A percentile compares a stretch with the other conserved stretches of the same genome.
These are phyloP conservation scores for Trypoxylus dichotomus DNA, from an alignment of 1,140 invertebrate species.

Conservation along the genomic window DNA sequence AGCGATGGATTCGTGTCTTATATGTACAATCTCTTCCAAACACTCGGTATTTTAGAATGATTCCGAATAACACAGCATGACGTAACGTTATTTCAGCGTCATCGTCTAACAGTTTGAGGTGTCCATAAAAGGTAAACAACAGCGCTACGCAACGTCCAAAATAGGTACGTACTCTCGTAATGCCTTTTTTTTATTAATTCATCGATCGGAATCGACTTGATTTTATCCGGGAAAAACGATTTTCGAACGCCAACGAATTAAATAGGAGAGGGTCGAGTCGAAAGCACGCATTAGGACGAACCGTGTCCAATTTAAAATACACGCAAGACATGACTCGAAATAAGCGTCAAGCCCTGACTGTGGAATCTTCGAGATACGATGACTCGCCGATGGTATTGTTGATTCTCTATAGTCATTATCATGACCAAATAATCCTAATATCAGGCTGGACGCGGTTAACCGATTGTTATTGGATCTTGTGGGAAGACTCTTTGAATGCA, in stretches of 20 bases:
- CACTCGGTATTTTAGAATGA: no score
- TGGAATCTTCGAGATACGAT: not conserved
- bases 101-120: not conserved
- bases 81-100: not conserved
- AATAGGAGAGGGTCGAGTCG: not conserved
- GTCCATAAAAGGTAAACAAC: not conserved
- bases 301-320: slow-evolving; percentile 2
- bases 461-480: not conserved
- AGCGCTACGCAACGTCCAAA: not conserved
- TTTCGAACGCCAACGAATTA: not conserved
- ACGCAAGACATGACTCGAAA: not conserved
- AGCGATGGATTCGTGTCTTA: no score
- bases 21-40: no score
- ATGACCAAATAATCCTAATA: not conserved
- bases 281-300: not conserved
- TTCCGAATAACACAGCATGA: not conserved
- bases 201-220: not conserved
- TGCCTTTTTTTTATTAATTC: not conserved
- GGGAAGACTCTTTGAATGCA: not conserved
- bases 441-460: not conserved
- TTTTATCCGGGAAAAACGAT: not conserved
- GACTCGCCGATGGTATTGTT: not conserved
- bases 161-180: not conserved
- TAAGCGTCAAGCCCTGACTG: not conserved
- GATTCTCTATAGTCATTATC: not conserved